Conservation (phyloP, 1,140 invertebrate species). For the Papilio helenus region DNA sequence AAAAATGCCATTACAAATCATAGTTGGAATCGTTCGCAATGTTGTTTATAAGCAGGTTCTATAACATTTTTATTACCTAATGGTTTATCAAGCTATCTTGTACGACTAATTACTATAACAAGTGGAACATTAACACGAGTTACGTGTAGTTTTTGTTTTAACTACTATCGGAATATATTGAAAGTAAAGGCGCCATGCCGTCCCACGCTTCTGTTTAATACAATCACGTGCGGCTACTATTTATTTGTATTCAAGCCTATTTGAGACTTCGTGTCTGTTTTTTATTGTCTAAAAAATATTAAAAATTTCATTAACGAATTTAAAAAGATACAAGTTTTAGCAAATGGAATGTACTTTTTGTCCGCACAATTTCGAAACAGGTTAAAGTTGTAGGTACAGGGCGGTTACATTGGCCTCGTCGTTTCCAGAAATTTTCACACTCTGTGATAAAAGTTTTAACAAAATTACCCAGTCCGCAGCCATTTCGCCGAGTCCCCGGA, state of each 20-base stretch:
- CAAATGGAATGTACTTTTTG: slow-evolving; percentile 37
- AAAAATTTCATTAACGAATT: not conserved
- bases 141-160: not conserved
- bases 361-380: slow-evolving; percentile 65
- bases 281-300: no score
- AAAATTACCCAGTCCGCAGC: slow-evolving; percentile 76
- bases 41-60: slow-evolving; percentile 1
- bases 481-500: slow-evolving; percentile 67
- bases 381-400: slow-evolving; percentile 72
- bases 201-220: not conserved
- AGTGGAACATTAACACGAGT: not conserved
- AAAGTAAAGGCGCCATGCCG: not conserved
- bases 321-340: slow-evolving; percentile 8
- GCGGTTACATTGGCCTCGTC: slow-evolving; percentile 61
- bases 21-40: not conserved
- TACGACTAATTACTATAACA: not conserved
- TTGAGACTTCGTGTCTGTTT: not conserved
- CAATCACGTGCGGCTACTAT: not conserved
- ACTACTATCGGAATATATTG: not conserved
- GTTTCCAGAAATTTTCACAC: slow-evolving; percentile 76
- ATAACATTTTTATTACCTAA: not conserved
- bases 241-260: not conserved
- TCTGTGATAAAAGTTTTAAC: slow-evolving; percentile 80
- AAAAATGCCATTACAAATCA: no score
- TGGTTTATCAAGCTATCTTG: not conserved